A percentile compares a stretch with the other conserved stretches of the same genome.
Conservation (phyloP, 2,113 vertebrate genomes). For the Phainopepla nitens region DNA sequence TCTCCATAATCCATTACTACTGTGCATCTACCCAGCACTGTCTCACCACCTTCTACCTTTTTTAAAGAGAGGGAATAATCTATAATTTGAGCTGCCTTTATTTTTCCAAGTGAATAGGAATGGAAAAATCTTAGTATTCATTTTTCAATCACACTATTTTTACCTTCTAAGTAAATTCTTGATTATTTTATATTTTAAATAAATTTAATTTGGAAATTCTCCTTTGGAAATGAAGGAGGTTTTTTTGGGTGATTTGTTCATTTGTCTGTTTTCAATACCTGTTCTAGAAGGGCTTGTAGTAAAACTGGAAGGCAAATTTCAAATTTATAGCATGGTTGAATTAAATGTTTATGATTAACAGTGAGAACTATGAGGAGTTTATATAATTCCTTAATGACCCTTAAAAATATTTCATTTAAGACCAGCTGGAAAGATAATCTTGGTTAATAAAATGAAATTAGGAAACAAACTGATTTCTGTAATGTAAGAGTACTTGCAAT, state of each 20-base stretch:
- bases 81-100: not conserved
- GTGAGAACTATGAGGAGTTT: not conserved
- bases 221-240: not conserved
- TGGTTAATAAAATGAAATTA: not conserved
- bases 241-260: not conserved
- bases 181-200: not conserved
- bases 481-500: not conserved
- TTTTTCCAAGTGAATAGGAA: not conserved
- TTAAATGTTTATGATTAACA: not conserved
- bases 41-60: not conserved
- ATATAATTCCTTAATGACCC: not conserved
- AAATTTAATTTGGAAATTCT: constrained; percentile 35
- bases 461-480: not conserved
- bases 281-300: not conserved
- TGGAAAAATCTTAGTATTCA: not conserved
- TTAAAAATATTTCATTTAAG: constrained; percentile 26
- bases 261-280: not conserved
- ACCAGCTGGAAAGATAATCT: not conserved
- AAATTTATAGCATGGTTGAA: not conserved
- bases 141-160: constrained; percentile 14
- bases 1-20: constrained; percentile 3
- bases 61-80: not conserved
- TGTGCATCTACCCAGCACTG: not conserved
- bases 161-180: constrained; percentile 29
- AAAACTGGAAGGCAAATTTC: constrained; percentile 24